These are phyloP conservation scores for Lordiphosa clarofinis DNA, from an alignment of 1,140 invertebrate genomes.

Conservation along the genomic window DNA sequence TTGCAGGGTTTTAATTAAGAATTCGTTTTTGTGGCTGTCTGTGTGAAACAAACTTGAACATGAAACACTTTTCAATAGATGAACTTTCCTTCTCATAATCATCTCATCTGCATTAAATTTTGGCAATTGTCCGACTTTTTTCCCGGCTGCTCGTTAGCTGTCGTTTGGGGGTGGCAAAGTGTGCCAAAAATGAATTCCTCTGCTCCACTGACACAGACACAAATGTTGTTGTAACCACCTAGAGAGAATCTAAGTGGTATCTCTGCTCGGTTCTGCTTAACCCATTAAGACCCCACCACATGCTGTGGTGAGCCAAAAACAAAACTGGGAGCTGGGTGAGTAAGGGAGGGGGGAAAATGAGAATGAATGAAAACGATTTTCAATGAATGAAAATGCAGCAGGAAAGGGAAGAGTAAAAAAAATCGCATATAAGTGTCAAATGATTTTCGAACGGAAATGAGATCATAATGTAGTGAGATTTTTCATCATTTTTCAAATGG, in stretches of 20 bases:
- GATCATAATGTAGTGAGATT: conserved; percentile 53
- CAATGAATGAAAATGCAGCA: conserved; percentile 61
- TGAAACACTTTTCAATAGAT: conserved; percentile 23
- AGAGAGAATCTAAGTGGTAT: conserved; percentile 65
- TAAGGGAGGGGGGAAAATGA: background rate
- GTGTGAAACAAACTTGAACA: conserved; percentile 40
- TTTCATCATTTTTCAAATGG: conserved; percentile 25
- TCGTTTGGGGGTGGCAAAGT: conserved; percentile 54
- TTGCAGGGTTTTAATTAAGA: conserved; percentile 60
- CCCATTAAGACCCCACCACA: conserved; percentile 65
- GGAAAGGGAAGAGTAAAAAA: conserved; percentile 36
- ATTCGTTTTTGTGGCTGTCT: background rate
- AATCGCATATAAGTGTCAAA: conserved; percentile 47
- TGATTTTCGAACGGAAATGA: conserved; percentile 67
- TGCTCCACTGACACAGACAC: conserved; percentile 42
- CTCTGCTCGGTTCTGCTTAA: conserved; percentile 44
- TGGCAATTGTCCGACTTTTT: conserved; percentile 72
- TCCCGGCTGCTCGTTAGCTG: conserved; percentile 52
- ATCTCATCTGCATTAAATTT: conserved; percentile 66
- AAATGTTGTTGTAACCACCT: conserved; percentile 67
- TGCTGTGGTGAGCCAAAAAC: conserved; percentile 69
- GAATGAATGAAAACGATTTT: conserved; percentile 64
- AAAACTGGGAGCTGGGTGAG: background rate
- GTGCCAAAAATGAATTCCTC: conserved; percentile 58
- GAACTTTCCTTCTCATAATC: conserved; percentile 61